These are phyloP conservation scores for Propsilocerus akamusi DNA, from an alignment of 1,140 invertebrate species.

Conservation along the genomic window DNA sequence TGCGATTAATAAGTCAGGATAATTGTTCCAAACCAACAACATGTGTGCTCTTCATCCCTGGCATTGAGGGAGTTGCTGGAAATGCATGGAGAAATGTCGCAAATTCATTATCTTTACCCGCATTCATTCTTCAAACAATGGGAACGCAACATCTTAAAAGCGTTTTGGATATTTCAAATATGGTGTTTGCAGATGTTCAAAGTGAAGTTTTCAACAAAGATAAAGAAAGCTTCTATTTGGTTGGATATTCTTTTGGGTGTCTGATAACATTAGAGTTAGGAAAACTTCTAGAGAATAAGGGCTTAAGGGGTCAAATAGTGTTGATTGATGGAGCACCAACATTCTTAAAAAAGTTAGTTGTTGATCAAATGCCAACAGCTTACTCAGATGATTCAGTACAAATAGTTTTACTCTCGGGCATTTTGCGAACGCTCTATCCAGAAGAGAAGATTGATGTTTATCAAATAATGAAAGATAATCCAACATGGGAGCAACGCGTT, in stretches of 20 bases:
- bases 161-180: neutral
- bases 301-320: slow-evolving; percentile 30
- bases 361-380: slow-evolving; percentile 18
- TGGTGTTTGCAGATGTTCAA: slow-evolving; percentile 12
- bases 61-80: slow-evolving; percentile 53
- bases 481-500: slow-evolving; percentile 14
- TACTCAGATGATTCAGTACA: slow-evolving; percentile 27
- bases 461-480: slow-evolving; percentile 28
- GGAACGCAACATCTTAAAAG: slow-evolving; percentile 8
- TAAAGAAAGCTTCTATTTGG: slow-evolving; percentile 30
- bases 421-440: slow-evolving; percentile 29
- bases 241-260: slow-evolving; percentile 48
- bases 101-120: slow-evolving; percentile 9
- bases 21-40: slow-evolving; percentile 19
- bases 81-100: slow-evolving; percentile 19
- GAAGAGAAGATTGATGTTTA: slow-evolving; percentile 30
- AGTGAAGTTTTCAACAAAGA: slow-evolving; percentile 39
- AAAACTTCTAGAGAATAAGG: slow-evolving; percentile 31
- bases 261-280: slow-evolving; percentile 34
- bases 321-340: slow-evolving; percentile 37
- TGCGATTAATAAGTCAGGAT: slow-evolving; percentile 19
- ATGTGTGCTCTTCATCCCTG: slow-evolving; percentile 54
- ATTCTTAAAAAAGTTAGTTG: slow-evolving; percentile 27
- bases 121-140: slow-evolving; percentile 15
- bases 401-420: slow-evolving; percentile 29